Conservation (phyloP, 2,888 invertebrate genomes). For the Rhamphomyia laevipes region DNA sequence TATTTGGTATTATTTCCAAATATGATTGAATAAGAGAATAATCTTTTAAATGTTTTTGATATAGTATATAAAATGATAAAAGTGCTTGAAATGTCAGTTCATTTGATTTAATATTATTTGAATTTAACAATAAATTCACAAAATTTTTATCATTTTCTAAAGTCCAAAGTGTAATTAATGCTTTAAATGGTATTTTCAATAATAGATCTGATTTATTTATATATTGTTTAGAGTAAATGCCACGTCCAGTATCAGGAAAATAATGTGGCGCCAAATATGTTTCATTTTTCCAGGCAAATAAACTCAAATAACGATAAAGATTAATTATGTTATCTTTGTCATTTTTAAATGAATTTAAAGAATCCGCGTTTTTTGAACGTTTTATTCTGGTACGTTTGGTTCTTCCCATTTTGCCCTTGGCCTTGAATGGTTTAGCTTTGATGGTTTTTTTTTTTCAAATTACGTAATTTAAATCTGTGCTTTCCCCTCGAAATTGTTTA, state of each 20-base stretch:
- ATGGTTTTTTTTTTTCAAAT: no score
- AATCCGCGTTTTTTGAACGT: no score
- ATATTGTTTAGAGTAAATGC: constrained; percentile 50
- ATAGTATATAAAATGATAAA: constrained; percentile 59
- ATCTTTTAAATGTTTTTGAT: constrained; percentile 47
- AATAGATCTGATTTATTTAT: constrained; percentile 47
- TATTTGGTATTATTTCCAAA: constrained; percentile 53
- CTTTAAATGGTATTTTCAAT: constrained; percentile 46
- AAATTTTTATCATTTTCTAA: constrained; percentile 43
- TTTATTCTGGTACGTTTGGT: no score
- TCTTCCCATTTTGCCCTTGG: no score
- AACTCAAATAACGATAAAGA: no score
- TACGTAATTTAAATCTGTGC: constrained; percentile 3
- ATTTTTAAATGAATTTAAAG: no score
- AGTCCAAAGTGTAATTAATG: constrained; percentile 48
- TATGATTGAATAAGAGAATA: constrained; percentile 52
- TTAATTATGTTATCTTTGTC: no score
- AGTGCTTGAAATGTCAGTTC: constrained; percentile 55
- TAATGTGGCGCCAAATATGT: constrained; percentile 44
- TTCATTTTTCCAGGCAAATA: constrained; percentile 44
- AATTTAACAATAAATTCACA: constrained; percentile 39
- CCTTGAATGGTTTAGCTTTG: no score
- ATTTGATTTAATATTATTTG: constrained; percentile 19
- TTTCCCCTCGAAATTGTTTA: constrained; percentile 3
- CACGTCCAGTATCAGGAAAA: constrained; percentile 61